Percentiles rank a stretch among this genome's conserved stretches.
Conservation (phyloP, 2,113 vertebrate species). For the Tenebrosternarchus preto region DNA sequence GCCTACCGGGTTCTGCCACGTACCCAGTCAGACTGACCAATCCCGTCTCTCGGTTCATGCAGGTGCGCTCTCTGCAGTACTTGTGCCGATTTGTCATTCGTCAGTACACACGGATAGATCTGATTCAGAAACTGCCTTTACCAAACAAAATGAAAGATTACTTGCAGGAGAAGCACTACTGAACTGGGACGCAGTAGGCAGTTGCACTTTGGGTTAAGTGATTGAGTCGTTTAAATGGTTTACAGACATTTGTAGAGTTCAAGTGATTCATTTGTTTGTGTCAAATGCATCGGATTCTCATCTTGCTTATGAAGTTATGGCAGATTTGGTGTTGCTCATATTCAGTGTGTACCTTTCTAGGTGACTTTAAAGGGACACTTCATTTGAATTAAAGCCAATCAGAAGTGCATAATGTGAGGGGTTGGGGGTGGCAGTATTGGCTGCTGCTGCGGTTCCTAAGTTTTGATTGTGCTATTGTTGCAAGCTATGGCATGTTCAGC, state of each 20-base stretch:
- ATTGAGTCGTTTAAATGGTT: conserved; percentile 63
- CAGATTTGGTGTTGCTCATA: conserved; percentile 59
- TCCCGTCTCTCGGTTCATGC: conserved; percentile 97
- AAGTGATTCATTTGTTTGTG: conserved; percentile 76
- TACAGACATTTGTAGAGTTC: conserved; percentile 72
- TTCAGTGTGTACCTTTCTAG: conserved; percentile 21
- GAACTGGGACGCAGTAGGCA: conserved; percentile 82
- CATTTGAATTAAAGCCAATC: neutral
- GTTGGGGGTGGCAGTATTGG: neutral
- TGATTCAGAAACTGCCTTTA: conserved; percentile 99
- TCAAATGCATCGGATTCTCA: conserved; percentile 55
- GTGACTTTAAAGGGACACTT: conserved; percentile 22
- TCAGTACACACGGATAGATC: conserved; percentile 97
- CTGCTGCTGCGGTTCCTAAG: neutral
- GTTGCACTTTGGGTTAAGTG: conserved; percentile 87
- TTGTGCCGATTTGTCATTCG: conserved; percentile 98
- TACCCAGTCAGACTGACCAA: conserved; percentile 96
- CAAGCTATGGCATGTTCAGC: neutral
- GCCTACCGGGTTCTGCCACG: conserved; percentile 93
- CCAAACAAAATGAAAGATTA: conserved; percentile 99
- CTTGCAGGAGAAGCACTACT: conserved; percentile 99
- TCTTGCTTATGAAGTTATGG: conserved; percentile 59
- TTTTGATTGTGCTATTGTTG: neutral
- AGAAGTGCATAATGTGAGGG: neutral
- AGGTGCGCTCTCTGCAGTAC: conserved; percentile 98